Base-by-base conservation (phyloP, 2,888 invertebrate genomes). In the Lasioglossum malachurum region DNA sequence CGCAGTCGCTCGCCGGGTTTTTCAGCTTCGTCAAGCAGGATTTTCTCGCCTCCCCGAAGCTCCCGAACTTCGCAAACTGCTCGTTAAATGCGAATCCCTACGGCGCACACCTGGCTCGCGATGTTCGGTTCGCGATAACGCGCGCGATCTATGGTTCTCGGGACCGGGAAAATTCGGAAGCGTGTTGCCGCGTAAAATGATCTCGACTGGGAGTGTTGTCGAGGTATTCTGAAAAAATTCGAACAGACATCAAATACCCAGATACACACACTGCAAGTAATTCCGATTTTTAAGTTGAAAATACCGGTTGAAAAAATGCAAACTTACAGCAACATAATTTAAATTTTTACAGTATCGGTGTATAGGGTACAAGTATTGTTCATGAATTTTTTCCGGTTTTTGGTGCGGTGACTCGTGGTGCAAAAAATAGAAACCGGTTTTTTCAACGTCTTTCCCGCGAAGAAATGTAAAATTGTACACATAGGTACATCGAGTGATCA, bases 1-100 rank as follows among this genome's bases (percentile, higher is more conserved):
- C 27, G 14, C 5, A 14, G 16, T n/a, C n/a, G 12, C 57, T 57
- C 10, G 31, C 75, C 44, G 41, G 49, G 41, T 49, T 64, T 75
- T 53, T 64, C 38, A 35, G 44, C 53, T 14, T 8, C 53, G 69
- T 38, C 27, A 38, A 53, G 35, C 31, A 57, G 64, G 83, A 53
- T 64, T n/a, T 49, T 38, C 31, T 27, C 31, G 23, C 1, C 35
- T 4, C 7, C 27, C 23, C 49, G 16, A 64, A 64, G 4, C 23
- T 19, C 19, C 19, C 67, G 67, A 23, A 64, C 64, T 64, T 64
- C 64, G 31, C 64, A 64, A 69, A 38, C 67, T 67, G 67, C 67
- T 67, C 67, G 67, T 67, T 67, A 67, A 67, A 31, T 35, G 35
- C 19, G 35, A 67, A 38, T 67, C 67, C 2, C 67, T 19, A 19